Conservation (phyloP, 2,113 vertebrate genomes). For the Syngnathus typhle region DNA sequence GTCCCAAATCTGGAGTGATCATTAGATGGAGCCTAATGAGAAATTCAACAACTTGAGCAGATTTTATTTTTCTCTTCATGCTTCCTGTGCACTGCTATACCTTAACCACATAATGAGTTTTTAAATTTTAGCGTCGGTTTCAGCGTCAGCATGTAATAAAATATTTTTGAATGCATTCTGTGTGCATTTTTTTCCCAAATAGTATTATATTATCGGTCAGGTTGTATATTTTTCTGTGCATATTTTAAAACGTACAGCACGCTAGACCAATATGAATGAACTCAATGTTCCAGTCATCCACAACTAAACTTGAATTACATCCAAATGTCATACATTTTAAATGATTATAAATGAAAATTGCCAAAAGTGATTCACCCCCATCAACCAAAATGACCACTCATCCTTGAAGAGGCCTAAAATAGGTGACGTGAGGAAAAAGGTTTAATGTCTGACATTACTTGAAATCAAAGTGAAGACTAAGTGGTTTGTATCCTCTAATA, state of each 20-base stretch:
- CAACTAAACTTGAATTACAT: constrained; percentile 23
- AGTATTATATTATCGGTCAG: too few relatives aligned
- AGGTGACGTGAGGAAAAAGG: constrained; percentile 34
- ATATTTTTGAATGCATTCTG: too few relatives aligned
- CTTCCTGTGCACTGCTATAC: too few relatives aligned
- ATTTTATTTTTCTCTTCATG: too few relatives aligned
- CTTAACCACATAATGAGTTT: too few relatives aligned
- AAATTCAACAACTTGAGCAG: too few relatives aligned
- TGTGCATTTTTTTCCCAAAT: too few relatives aligned
- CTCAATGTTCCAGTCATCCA: constrained; percentile 14
- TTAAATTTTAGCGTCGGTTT: too few relatives aligned
- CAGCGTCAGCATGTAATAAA: too few relatives aligned
- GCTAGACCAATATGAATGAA: too few relatives aligned
- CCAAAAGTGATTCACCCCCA: constrained; percentile 48
- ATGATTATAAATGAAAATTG: constrained; percentile 56
- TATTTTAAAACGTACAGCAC: neutral
- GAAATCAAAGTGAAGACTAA: constrained; percentile 62
- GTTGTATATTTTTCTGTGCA: neutral
- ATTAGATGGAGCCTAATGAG: too few relatives aligned
- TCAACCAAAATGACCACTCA: constrained; percentile 57
- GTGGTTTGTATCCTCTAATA: constrained; percentile 62
- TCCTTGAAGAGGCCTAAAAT: constrained; percentile 35
- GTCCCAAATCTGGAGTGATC: too few relatives aligned
- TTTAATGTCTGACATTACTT: constrained; percentile 54
- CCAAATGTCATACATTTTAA: constrained; percentile 45